These are phyloP conservation scores for Spilosoma lubricipeda DNA, from an alignment of 2,888 invertebrate species.

Conservation along the genomic window DNA sequence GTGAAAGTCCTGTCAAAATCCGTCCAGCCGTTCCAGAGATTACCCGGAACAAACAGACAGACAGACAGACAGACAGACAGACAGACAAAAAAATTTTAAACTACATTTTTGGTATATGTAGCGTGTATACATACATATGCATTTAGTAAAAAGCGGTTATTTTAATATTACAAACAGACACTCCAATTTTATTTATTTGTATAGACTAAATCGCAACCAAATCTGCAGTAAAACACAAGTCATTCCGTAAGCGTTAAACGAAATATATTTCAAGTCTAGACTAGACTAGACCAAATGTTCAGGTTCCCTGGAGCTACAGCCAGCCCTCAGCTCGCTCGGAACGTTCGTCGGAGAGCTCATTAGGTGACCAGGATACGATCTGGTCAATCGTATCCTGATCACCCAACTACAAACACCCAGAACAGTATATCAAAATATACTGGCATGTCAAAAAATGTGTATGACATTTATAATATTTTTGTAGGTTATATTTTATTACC, in stretches of 20 bases:
- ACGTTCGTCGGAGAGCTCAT: background rate
- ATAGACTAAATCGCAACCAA: too few relatives aligned
- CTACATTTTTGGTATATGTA: too few relatives aligned
- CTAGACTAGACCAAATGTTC: constrained; percentile 1
- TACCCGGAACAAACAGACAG: too few relatives aligned
- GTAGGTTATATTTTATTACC: too few relatives aligned
- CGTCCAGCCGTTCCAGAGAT: too few relatives aligned
- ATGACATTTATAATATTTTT: background rate
- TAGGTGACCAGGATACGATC: constrained; percentile 6
- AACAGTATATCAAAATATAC: constrained; percentile 10
- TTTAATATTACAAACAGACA: too few relatives aligned
- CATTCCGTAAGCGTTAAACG: background rate
- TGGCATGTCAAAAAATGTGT: background rate
- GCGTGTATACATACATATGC: too few relatives aligned
- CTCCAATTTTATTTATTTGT: too few relatives aligned
- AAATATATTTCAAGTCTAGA: background rate
- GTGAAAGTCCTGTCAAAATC: too few relatives aligned
- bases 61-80: too few relatives aligned
- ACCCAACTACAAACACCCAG: background rate
- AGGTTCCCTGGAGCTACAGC: background rate
- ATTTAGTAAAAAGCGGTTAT: too few relatives aligned
- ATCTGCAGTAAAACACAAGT: background rate
- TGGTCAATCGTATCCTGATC: constrained; percentile 6
- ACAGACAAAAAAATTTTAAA: too few relatives aligned
- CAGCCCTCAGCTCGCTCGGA: background rate